Conservation (phyloP, 1,140 invertebrate species). For the Sitophilus oryzae region DNA sequence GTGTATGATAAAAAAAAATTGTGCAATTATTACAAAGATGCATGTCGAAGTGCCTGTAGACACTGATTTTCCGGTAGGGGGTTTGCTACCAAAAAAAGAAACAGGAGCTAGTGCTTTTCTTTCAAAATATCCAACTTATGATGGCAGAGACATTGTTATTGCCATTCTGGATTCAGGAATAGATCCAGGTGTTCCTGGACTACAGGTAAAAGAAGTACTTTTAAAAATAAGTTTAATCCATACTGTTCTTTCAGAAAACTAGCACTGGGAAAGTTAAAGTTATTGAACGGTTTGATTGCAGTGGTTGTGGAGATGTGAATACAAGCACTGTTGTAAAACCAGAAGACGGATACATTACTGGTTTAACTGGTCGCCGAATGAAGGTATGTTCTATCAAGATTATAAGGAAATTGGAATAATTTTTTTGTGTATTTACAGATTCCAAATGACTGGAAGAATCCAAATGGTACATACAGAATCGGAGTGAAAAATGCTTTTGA, state of each 20-base stretch:
- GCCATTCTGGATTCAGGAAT: conserved; percentile 97
- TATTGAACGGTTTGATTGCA: conserved; percentile 91
- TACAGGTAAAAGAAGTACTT: conserved; percentile 91
- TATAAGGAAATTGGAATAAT: background rate
- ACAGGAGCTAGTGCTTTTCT: conserved; percentile 86
- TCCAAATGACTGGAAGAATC: conserved; percentile 77
- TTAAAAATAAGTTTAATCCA: too few species aligned
- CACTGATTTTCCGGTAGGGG: conserved; percentile 70
- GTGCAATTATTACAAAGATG: background rate
- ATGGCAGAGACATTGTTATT: conserved; percentile 86
- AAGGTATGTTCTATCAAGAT: conserved; percentile 55
- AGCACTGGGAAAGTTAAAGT: conserved; percentile 86
- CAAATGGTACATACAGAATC: conserved; percentile 71
- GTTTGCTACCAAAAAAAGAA: conserved; percentile 91
- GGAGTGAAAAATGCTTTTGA: conserved; percentile 84
- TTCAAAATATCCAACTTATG: conserved; percentile 85
- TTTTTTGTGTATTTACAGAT: conserved; percentile 53
- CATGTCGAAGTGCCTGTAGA: conserved; percentile 12
- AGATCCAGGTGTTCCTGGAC: conserved; percentile 88
- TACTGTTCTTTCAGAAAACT: conserved; percentile 61
- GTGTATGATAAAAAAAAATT: too few species aligned
- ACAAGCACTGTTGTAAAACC: conserved; percentile 77
- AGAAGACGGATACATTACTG: conserved; percentile 68
- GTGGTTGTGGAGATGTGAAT: conserved; percentile 90
- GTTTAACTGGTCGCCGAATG: conserved; percentile 80